These are phyloP conservation scores for Epirrhoe alternata DNA, from an alignment of 2,888 invertebrate genomes.

Conservation along the genomic window DNA sequence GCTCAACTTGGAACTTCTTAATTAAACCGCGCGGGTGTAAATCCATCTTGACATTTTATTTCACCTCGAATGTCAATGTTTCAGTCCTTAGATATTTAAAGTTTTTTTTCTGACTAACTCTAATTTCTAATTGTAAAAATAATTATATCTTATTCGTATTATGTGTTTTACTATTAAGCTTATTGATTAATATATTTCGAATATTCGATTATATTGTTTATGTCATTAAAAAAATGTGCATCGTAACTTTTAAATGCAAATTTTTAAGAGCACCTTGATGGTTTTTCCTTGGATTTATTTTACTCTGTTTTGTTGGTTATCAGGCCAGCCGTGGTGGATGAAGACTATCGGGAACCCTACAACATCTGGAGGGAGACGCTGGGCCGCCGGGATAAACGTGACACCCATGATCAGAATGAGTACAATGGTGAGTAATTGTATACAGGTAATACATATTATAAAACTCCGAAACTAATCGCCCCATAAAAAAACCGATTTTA, in stretches of 20 bases:
- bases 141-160: too few species aligned
- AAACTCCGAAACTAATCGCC: too few species aligned
- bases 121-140: too few species aligned
- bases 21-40: background rate
- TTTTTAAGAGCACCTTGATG: background rate
- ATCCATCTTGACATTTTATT: background rate
- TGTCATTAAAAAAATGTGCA: too few species aligned
- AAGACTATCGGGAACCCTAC: slow-evolving; percentile 79
- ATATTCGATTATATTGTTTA: too few species aligned
- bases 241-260: background rate
- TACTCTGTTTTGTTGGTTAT: slow-evolving; percentile 42
- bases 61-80: background rate
- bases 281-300: slow-evolving; percentile 2
- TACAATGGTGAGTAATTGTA: slow-evolving; percentile 70
- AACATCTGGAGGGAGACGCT: slow-evolving; percentile 81
- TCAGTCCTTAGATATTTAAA: too few species aligned
- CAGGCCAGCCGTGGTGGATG: slow-evolving; percentile 80
- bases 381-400: slow-evolving; percentile 74
- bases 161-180: too few species aligned
- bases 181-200: too few species aligned
- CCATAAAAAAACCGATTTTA: too few species aligned
- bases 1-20: background rate
- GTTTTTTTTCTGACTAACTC: too few species aligned
- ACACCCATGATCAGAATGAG: slow-evolving; percentile 73
- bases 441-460: too few species aligned